Conservation (phyloP, 2,113 vertebrate genomes). For the Apteryx owenii region DNA sequence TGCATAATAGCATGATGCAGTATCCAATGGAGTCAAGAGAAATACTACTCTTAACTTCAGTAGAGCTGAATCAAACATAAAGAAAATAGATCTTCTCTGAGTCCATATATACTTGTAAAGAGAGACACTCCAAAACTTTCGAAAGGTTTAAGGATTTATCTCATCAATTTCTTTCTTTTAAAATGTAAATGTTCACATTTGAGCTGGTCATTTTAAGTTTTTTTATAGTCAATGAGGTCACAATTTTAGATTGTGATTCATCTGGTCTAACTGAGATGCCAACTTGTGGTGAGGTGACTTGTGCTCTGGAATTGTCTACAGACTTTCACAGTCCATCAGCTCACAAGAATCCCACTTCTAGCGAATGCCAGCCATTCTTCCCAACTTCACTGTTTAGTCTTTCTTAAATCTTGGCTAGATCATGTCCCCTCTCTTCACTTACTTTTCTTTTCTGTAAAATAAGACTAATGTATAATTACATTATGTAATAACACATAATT, state of each 20-base stretch:
- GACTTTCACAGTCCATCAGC: background rate
- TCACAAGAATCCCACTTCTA: background rate
- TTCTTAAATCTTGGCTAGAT: background rate
- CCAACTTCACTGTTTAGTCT: background rate
- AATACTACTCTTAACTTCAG: background rate
- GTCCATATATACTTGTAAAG: background rate
- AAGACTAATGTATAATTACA: background rate
- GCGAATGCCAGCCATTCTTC: background rate
- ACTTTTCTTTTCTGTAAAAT: background rate
- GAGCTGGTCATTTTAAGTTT: background rate
- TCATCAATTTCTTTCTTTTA: background rate
- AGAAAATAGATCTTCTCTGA: background rate
- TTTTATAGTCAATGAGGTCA: background rate
- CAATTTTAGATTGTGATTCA: background rate
- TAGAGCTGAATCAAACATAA: background rate
- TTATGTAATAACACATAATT: background rate
- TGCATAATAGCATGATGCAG: background rate
- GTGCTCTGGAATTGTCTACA: too few relatives aligned
- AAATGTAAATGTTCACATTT: background rate
- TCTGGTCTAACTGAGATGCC: background rate
- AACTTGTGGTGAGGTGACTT: background rate
- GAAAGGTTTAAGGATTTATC: background rate
- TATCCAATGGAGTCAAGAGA: background rate
- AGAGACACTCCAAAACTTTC: background rate
- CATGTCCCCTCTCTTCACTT: background rate